Evolutionary conservation across 92 coral and sea anemone genomes (phyloP), one percentile per base, ranked within the genome.

Genomic region (Diadumene lineata): DNA sequence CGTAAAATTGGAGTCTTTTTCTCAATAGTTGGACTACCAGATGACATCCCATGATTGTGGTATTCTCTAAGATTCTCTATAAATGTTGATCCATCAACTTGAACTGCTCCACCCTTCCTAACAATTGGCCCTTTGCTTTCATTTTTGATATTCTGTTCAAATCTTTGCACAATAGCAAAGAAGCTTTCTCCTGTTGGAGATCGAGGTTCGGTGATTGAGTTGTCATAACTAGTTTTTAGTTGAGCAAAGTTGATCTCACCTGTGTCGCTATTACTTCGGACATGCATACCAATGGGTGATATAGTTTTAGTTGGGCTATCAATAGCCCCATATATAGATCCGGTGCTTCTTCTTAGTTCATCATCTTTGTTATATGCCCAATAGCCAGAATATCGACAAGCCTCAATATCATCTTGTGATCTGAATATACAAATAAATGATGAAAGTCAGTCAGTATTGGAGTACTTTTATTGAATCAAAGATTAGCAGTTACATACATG

Each of bases 101-200:
- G 78, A 50, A 64, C 71, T 30, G 31, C 71, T 60, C 82, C 69
- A 16, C 69, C 61, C 73, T 75, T 87, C 25, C 63, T 63, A 13
- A 69, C 13, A 44, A 44, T 8, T 8, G 51, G 51, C 26, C 82
- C 3, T 22, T 17, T 74, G 32, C 64, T 80, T 50, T 85, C 88
- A 77, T 90, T 80, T 78, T 87, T 87, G 56, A 92, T 94, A 68
- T 90, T 92, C 62, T 80, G 81, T 70, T 94, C 98, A 84, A 94
- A 94, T 44, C 86, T 84, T 55, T 85, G 84, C 56, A 94, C 87
- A 56, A 94, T 74, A 22, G 94, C 97, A 75, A 88, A 88, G 55
- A 94, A 91, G 84, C 90, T 94, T 46, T 94, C 98, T 23, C 97
- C 97, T 0, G 98, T 91, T 13, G 93, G 96, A 18, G 98, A 92